Evolutionary conservation across 2,888 invertebrate genomes (phyloP).

Genomic region (Synanthedon tipuliformis): DNA sequence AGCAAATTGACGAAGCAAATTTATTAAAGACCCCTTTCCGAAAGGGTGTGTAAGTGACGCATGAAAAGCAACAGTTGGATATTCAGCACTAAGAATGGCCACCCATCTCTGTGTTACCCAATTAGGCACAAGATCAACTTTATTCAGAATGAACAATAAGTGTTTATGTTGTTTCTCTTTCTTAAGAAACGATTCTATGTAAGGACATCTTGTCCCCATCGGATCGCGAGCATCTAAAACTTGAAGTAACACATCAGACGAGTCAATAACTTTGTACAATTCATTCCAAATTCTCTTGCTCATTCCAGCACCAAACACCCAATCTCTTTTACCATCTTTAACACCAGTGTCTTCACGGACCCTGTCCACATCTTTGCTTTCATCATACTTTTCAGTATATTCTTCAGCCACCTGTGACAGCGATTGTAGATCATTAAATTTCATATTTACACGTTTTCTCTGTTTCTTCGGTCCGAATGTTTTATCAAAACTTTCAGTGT

Average conservation of each 20-base stretch:
- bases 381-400: slow-evolving; percentile 81
- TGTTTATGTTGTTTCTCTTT: slow-evolving; percentile 98
- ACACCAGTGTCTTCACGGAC: slow-evolving; percentile 85
- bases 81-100: slow-evolving; percentile 90
- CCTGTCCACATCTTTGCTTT: slow-evolving; percentile 85
- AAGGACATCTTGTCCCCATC: slow-evolving; percentile 92
- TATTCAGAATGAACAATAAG: slow-evolving; percentile 95
- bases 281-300: slow-evolving; percentile 99
- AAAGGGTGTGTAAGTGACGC: slow-evolving; percentile 99
- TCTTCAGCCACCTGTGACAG: slow-evolving; percentile 79
- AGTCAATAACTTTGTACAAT: slow-evolving; percentile 98
- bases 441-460: slow-evolving; percentile 88
- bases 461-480: slow-evolving; percentile 96
- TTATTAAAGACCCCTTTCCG: slow-evolving; percentile 96
- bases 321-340: slow-evolving; percentile 85
- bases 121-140: slow-evolving; percentile 95
- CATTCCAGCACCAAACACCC: slow-evolving; percentile 95
- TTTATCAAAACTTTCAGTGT: slow-evolving; percentile 93
- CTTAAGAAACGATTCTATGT: slow-evolving; percentile 90
- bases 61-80: slow-evolving; percentile 98
- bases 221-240: slow-evolving; percentile 98
- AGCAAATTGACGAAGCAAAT: slow-evolving; percentile 93
- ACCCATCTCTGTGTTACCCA: slow-evolving; percentile 99
- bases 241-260: slow-evolving; percentile 96
- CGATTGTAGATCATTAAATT: slow-evolving; percentile 81